A percentile compares a stretch with the other conserved stretches of the same genome.
These are phyloP conservation scores for Brachypteracias leptosomus DNA, from an alignment of 2,113 vertebrate genomes.

Conservation along the genomic window DNA sequence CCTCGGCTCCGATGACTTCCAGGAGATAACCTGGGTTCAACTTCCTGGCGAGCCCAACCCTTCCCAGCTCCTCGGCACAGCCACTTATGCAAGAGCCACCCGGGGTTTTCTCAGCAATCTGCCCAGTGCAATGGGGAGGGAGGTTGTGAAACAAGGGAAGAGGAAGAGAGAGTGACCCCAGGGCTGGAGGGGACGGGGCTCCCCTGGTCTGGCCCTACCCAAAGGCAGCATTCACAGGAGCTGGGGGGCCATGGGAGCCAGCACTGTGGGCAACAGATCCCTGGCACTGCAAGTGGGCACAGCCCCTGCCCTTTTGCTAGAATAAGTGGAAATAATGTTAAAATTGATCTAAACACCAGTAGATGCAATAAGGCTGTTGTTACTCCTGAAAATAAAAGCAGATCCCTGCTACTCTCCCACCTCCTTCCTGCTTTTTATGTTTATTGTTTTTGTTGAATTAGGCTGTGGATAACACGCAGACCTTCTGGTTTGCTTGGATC, in stretches of 20 bases:
- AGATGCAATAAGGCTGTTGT: not conserved
- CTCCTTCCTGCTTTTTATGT: not conserved
- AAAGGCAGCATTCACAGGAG: not conserved
- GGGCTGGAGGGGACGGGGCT: not conserved
- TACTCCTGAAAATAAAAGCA: not conserved
- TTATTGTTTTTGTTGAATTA: not conserved
- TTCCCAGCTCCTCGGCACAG: not conserved
- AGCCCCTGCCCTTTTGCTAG: not conserved
- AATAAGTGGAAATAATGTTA: too few relatives aligned
- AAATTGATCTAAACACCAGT: not conserved
- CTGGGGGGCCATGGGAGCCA: not conserved
- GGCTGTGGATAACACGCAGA: not conserved
- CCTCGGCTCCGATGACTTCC: not conserved
- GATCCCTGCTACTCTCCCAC: not conserved
- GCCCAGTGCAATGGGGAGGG: not conserved
- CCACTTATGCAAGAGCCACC: not conserved
- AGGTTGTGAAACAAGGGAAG: not conserved
- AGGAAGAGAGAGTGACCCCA: not conserved
- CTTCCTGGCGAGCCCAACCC: not conserved
- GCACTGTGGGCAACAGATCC: accelerated
- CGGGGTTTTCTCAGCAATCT: not conserved
- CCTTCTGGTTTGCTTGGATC: not conserved
- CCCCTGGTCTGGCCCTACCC: accelerated
- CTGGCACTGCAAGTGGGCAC: not conserved
- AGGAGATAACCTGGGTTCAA: not conserved